Evolutionary conservation across 2,797 vertebrate genomes (phyloP).

Genomic region (Siniperca scherzeri): DNA sequence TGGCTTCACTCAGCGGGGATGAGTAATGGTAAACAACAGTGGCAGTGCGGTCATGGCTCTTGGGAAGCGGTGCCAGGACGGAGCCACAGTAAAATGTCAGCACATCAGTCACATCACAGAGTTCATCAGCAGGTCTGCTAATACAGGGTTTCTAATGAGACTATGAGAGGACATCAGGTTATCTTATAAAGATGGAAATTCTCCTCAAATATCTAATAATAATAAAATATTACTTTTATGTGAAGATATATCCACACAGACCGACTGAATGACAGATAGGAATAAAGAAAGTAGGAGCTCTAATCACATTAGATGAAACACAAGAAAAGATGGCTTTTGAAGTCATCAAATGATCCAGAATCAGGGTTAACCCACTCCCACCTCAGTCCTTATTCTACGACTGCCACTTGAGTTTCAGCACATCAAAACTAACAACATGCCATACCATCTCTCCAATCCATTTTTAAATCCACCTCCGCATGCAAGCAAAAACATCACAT

Average conservation of each 20-base stretch:
- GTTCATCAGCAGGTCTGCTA: conserved; percentile 39
- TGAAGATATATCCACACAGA: neutral
- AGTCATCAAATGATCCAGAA: neutral
- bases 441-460: conserved; percentile 28
- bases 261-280: neutral
- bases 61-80: conserved; percentile 17
- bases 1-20: conserved; percentile 50
- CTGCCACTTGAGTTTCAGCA: conserved; percentile 33
- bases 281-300: neutral
- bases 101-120: conserved; percentile 37
- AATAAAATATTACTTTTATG: neutral
- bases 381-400: neutral
- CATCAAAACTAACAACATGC: conserved; percentile 36
- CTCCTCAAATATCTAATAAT: neutral
- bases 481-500: conserved; percentile 50
- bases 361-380: conserved; percentile 1
- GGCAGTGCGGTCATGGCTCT: conserved; percentile 37
- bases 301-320: neutral
- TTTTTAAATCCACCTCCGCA: conserved; percentile 66
- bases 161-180: neutral
- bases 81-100: conserved; percentile 63
- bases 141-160: neutral
- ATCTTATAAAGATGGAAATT: neutral
- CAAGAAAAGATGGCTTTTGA: neutral
- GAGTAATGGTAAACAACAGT: conserved; percentile 60